Conservation (phyloP, 2,888 invertebrate species). For the Agrochola macilenta region DNA sequence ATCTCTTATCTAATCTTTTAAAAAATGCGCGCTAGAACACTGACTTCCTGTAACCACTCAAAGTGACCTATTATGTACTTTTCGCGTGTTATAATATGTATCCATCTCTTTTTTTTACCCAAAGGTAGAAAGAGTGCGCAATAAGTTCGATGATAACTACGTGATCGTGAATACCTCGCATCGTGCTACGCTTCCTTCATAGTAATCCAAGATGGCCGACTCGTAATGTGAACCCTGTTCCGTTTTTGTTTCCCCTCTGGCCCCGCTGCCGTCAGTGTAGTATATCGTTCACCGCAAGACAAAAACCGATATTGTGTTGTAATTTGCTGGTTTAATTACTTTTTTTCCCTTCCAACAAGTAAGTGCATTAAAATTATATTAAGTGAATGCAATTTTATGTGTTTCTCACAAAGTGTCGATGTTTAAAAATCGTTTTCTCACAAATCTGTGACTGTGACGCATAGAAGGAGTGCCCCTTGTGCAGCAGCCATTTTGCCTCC, state of each 20-base stretch:
- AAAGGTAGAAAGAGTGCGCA: slow-evolving; percentile 52
- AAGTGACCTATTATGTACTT: slow-evolving; percentile 20
- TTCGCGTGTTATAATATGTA: background rate
- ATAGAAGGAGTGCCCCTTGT: slow-evolving; percentile 91
- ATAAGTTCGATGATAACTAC: slow-evolving; percentile 30
- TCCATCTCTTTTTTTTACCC: slow-evolving; percentile 20
- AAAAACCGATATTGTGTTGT: slow-evolving; percentile 89
- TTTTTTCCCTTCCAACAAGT: slow-evolving; percentile 90
- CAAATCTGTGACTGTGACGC: slow-evolving; percentile 90
- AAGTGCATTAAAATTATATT: slow-evolving; percentile 84
- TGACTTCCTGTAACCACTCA: slow-evolving; percentile 65
- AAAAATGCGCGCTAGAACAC: slow-evolving; percentile 61
- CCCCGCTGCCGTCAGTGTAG: slow-evolving; percentile 90
- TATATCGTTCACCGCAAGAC: slow-evolving; percentile 90
- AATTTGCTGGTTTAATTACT: slow-evolving; percentile 90
- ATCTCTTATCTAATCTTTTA: slow-evolving; percentile 40
- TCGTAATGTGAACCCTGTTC: slow-evolving; percentile 89
- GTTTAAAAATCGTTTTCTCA: slow-evolving; percentile 73
- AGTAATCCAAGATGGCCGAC: slow-evolving; percentile 82
- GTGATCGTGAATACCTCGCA: slow-evolving; percentile 46
- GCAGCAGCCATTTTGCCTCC: slow-evolving; percentile 91
- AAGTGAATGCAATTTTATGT: slow-evolving; percentile 81
- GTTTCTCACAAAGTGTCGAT: slow-evolving; percentile 75
- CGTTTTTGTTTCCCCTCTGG: slow-evolving; percentile 90
- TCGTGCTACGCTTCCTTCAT: slow-evolving; percentile 60